These are phyloP conservation scores for Mythimna vitellina DNA, from an alignment of 2,888 invertebrate species.

Conservation along the genomic window DNA sequence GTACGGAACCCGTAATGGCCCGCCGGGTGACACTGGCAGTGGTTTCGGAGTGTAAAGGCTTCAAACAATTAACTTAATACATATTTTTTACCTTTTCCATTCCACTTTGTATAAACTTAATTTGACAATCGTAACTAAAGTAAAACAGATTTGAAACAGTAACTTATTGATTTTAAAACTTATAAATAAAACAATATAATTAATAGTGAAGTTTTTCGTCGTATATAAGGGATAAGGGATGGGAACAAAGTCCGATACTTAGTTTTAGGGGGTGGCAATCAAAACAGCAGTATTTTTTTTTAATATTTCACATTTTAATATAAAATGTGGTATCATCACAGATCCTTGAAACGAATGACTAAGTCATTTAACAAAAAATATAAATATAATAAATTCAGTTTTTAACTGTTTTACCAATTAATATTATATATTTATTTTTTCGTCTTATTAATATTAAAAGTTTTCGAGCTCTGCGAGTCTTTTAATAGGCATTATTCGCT, in stretches of 20 bases:
- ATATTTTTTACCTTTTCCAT: background rate
- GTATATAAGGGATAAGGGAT: constrained; percentile 35
- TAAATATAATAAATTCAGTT: constrained; percentile 40
- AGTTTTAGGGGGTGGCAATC: constrained; percentile 71
- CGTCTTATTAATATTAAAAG: constrained; percentile 41
- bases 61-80: background rate
- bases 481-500: background rate
- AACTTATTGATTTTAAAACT: constrained; percentile 20
- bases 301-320: constrained; percentile 86
- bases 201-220: constrained; percentile 25
- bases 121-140: constrained; percentile 51
- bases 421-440: background rate
- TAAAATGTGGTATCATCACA: constrained; percentile 88
- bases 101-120: constrained; percentile 39
- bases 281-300: constrained; percentile 78
- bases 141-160: constrained; percentile 50
- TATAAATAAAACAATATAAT: constrained; percentile 24
- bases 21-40: too few relatives aligned
- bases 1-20: too few relatives aligned
- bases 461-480: background rate
- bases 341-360: constrained; percentile 75
- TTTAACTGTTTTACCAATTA: constrained; percentile 36
- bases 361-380: constrained; percentile 67
- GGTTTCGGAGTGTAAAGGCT: too few relatives aligned
- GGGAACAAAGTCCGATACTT: constrained; percentile 30